Base-by-base conservation (phyloP, 1,140 invertebrate species). In the Drosophila mauritiana region DNA sequence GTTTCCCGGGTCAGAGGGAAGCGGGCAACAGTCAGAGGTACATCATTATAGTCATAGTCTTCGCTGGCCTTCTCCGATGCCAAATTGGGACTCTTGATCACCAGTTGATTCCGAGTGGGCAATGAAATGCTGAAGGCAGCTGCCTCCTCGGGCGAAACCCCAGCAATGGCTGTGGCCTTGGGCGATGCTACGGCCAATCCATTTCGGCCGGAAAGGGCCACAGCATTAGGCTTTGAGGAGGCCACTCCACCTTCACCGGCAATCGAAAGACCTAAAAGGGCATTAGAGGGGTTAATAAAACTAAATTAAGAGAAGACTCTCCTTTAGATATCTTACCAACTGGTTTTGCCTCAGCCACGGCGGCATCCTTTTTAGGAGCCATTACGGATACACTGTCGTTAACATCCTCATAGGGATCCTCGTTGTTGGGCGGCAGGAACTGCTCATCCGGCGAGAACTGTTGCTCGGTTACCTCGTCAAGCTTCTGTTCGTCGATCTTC, bases 271-370 rank as follows among this genome's bases (percentile, higher is more conserved):
- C 94, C 94, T 94, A 0, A 1, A 25, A 45, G 7, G 4, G 0
- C 1, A 0, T 22, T 12, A 2, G 0, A 13, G 34, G 25, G 10
- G 2, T 22, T 6, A 10, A 34, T 22, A 15, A 12, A 39, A 13
- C 0, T 13, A 39, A 39, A 5, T 17, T 3, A 10, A 31, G 7
- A 31, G 40, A n/a, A 17, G 0, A 2, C 25, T 12, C 12, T 1
- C 2, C 20, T 22, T 4, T 11, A 17, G 3, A 11, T 3, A 0
- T 67, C 90, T 69, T 27, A 92, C 95, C 95, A 37, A 96, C 93
- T 54, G 95, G 95, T 83, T 95, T 95, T 2, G 95, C 95, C 91
- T 96, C 95, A 52, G 95, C 95, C 40, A 96, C 94, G 0, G 94
- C 94, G 10, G 94, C 93, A 59, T 94, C 93, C 13, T 94, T 93